Conservation (phyloP, 92 coral and sea anemone genomes). For the Paragorgia papillata region DNA sequence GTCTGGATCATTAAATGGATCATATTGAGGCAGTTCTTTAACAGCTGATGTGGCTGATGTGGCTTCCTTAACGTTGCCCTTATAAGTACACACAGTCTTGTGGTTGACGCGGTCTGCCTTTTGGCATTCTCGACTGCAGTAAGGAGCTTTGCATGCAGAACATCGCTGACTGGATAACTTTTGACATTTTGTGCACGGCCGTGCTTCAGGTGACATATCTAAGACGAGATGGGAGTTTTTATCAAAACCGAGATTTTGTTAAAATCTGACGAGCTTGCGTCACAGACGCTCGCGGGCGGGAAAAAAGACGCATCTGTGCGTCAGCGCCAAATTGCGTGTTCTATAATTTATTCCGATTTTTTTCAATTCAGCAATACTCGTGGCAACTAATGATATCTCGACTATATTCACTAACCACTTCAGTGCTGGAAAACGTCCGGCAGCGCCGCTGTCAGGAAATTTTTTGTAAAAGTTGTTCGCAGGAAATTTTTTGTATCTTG, state of each 20-base stretch:
- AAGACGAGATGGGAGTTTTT: not conserved
- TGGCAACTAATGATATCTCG: too few species aligned
- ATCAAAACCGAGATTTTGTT: not conserved
- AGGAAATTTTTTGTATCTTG: too few species aligned
- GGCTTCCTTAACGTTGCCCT: not conserved
- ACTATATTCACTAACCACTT: too few species aligned
- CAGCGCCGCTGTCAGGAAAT: too few species aligned
- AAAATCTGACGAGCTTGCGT: too few species aligned
- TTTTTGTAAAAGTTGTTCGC: too few species aligned
- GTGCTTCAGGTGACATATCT: slow-evolving; percentile 8
- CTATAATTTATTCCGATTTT: too few species aligned
- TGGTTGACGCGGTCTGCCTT: slow-evolving; percentile 77
- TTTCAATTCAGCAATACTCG: too few species aligned
- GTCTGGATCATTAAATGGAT: not conserved
- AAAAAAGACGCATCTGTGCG: too few species aligned
- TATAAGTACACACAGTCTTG: slow-evolving; percentile 61
- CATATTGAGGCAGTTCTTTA: not conserved
- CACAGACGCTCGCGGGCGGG: too few species aligned
- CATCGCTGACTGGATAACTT: slow-evolving; percentile 71
- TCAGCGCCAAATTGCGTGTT: too few species aligned
- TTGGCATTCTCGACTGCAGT: slow-evolving; percentile 93
- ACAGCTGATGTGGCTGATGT: not conserved
- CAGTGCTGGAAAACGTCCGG: too few species aligned
- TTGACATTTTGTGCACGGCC: slow-evolving; percentile 78
- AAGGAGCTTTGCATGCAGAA: slow-evolving; percentile 82